Evolutionary conservation across 2,113 vertebrate genomes (phyloP), one percentile per base, ranked within the genome.

Genomic region (Toxotes jaculatrix): DNA sequence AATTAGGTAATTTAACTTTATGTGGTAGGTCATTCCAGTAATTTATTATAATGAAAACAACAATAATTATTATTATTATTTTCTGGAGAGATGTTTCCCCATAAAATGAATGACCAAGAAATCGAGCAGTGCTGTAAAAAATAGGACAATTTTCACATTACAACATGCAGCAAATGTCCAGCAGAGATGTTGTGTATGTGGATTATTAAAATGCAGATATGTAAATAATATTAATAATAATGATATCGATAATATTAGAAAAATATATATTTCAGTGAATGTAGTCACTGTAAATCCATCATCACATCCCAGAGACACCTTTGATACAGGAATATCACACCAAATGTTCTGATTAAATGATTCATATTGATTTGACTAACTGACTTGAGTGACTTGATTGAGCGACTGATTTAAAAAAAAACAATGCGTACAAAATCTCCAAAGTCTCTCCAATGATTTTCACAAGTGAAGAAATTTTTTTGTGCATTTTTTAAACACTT

Each of bases 371-470:
- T 51, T 27, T 31, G 5, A 38, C 5, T 40, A 5, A n/a, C 4
- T 43, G 34, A 43, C n/a, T 34, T n/a, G 4, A 51, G 11, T 56
- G 11, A 32, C 23, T 31, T 13, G 14, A n/a, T n/a, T 71, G 16
- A 17, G 61, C 63, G 57, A 16, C 57, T 19, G 43, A 47, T 53
- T 83, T n/a, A 70, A 7, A 68, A 36, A 61, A 7, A 16, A 42
- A 42, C 21, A 43, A 7, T 19, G 8, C 11, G 31, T 19, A 14
- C 3, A 43, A 36, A 36, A 36, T 36, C 4, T 10, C 42, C 4
- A 19, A 10, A 17, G 21, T 2, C 57, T 71, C 59, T 3, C 51
- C 7, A n/a, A 17, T n/a, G 19, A 53, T 53, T 53, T 53, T n/a
- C 21, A 53, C n/a, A n/a, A 53, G 21, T 3, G 17, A 4, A 45